These are phyloP conservation scores for Urosaurus nigricauda DNA, from an alignment of 2,797 vertebrate genomes.

Conservation along the genomic window DNA sequence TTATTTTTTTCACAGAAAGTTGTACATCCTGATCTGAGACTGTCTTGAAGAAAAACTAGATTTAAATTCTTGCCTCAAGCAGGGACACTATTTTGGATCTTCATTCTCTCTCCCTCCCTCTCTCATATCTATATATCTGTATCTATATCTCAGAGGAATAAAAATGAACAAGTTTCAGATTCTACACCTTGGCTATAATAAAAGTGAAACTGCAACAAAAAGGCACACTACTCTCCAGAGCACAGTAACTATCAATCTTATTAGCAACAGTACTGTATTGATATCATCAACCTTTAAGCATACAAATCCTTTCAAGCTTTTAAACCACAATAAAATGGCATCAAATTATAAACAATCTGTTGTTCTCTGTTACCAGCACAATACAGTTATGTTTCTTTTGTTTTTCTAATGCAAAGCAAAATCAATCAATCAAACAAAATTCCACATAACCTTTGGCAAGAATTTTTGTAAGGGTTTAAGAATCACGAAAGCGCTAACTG, in stretches of 20 bases:
- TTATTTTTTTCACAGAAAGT: neutral
- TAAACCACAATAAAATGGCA: neutral
- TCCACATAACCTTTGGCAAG: too few relatives aligned
- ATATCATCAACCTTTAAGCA: neutral
- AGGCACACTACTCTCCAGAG: neutral
- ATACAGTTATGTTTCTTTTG: too few relatives aligned
- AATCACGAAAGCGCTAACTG: too few relatives aligned
- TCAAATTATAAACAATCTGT: neutral
- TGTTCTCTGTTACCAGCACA: neutral
- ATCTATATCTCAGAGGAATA: too few relatives aligned
- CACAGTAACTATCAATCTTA: neutral
- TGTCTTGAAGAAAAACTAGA: neutral
- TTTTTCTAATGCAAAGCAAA: too few relatives aligned
- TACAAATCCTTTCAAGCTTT: neutral
- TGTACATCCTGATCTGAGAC: fast-evolving
- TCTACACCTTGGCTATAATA: neutral
- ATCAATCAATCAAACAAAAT: too few relatives aligned
- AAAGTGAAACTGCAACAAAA: neutral
- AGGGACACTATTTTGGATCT: neutral
- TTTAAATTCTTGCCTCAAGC: neutral
- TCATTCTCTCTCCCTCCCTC: neutral
- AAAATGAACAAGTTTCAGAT: neutral
- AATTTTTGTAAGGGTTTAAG: too few relatives aligned
- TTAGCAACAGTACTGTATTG: neutral
- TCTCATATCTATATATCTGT: too few relatives aligned